phyloP scores from a whole-genome alignment of 2,797 vertebrate genomes.

The Hoplostethus mediterraneus region DNA sequence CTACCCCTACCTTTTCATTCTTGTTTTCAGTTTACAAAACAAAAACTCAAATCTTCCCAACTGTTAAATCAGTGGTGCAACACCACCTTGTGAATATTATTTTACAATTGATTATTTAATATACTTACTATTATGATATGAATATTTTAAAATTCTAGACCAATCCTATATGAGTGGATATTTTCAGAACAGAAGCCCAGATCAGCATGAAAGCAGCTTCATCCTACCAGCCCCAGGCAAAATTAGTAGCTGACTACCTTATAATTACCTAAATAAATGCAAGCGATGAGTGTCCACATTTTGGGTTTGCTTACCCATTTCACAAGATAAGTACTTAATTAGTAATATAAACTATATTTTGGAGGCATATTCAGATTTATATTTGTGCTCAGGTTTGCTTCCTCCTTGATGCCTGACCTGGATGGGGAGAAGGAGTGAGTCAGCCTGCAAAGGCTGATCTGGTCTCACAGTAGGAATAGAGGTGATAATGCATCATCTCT shows the following conservation, averaged over 20 bases:
- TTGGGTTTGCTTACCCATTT: neutral
- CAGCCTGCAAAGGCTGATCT: constrained; percentile 29
- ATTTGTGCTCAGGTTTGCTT: neutral
- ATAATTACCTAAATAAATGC: neutral
- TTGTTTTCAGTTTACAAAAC: too few relatives aligned
- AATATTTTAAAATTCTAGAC: neutral
- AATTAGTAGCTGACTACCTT: neutral
- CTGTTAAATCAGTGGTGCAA: neutral
- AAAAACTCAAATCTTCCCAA: too few relatives aligned
- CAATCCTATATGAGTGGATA: neutral
- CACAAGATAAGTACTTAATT: neutral
- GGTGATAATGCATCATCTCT: constrained; percentile 50
- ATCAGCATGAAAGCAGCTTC: neutral
- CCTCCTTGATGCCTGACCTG: neutral
- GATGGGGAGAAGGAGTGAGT: constrained; percentile 4
- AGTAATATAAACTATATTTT: neutral
- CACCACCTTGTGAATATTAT: neutral
- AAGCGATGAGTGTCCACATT: constrained; percentile 7
- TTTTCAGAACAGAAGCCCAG: neutral
- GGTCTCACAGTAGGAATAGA: constrained; percentile 26
- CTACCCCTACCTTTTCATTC: too few relatives aligned
- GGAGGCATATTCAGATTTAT: constrained; percentile 2
- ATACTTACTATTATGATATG: neutral
- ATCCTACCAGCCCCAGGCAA: neutral
- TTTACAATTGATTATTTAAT: neutral